Conservation (phyloP, 1,140 invertebrate genomes). For the Hylyphantes graminicola region DNA sequence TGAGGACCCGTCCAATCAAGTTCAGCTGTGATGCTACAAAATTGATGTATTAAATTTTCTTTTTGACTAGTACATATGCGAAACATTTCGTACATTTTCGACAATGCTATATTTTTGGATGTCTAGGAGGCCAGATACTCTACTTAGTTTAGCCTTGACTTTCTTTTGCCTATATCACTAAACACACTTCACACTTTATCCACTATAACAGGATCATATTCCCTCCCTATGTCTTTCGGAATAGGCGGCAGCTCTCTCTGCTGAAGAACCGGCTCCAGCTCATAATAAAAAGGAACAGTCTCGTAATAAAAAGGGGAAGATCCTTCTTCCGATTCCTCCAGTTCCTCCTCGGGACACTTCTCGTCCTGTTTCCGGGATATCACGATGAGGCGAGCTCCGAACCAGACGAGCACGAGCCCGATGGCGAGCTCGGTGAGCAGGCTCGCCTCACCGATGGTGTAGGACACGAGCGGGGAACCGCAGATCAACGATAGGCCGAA, state of each 20-base stretch:
- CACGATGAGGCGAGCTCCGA: conserved; percentile 18
- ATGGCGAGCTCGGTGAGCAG: conserved; percentile 12
- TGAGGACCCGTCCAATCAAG: too few relatives aligned
- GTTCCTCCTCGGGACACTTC: background rate
- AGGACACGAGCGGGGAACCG: background rate
- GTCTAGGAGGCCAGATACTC: too few relatives aligned
- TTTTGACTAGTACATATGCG: too few relatives aligned
- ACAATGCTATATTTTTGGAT: too few relatives aligned
- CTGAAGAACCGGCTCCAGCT: conserved; percentile 8
- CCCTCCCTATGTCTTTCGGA: conserved; percentile 38
- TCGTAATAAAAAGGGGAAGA: too few relatives aligned
- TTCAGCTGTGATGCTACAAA: too few relatives aligned
- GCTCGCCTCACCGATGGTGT: background rate
- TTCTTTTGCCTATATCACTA: too few relatives aligned
- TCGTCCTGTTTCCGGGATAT: background rate
- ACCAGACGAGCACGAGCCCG: background rate
- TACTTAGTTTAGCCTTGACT: too few relatives aligned
- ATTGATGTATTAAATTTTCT: too few relatives aligned
- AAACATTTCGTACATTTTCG: too few relatives aligned
- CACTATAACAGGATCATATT: conserved; percentile 39
- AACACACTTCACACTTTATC: conserved; percentile 25
- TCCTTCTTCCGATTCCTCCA: background rate
- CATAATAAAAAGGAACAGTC: conserved; percentile 33
- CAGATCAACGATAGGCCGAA: background rate
- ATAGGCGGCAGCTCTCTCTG: conserved; percentile 20